Evolutionary conservation across 2,888 invertebrate genomes (phyloP), one percentile per base, ranked within the genome.

Genomic region (Teleogryllus oceanicus): DNA sequence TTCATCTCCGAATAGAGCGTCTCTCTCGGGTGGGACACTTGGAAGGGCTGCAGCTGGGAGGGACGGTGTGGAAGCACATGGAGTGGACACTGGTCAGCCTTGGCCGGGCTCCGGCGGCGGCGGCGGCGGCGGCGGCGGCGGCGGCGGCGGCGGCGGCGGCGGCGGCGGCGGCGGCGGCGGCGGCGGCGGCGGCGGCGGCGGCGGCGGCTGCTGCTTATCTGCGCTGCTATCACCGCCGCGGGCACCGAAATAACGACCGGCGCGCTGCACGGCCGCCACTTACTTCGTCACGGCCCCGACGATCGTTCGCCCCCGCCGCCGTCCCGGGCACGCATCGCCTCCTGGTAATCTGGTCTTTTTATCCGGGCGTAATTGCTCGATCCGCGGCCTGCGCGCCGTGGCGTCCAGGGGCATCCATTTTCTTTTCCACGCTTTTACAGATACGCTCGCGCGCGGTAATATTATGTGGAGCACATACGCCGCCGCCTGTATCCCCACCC

Each of bases 281-380:
- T 62, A 62, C 16, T 62, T 62, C 62, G 62, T 62, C 62, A 62
- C 62, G 62, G 62, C 62, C 62, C 62, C 16, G 62, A n/a, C 62
- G 62, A 62, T 62, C 62, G 62, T 8, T 62, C 62, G 62, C n/a
- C 62, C n/a, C 62, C 62, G 11, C 62, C n/a, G n/a, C 10, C 16
- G 62, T n/a, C 62, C 4, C 16, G 62, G n/a, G 16, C 16, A 62
- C 62, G 62, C 62, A n/a, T 10, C 62, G 62, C 62, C n/a, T 37
- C 37, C 37, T 37, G 37, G 37, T 37, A 37, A 37, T 37, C 37
- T 37, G 37, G 37, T 37, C n/a, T 62, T 62, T n/a, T 62, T n/a
- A n/a, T 3, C 62, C 62, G 62, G n/a, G 62, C n/a, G 62, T 62
- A 62, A 62, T 62, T 62, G 62, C 62, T 13, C 62, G 62, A 37